These are phyloP conservation scores for Amphiprion ocellaris DNA, from an alignment of 2,113 vertebrate species.

Conservation along the genomic window DNA sequence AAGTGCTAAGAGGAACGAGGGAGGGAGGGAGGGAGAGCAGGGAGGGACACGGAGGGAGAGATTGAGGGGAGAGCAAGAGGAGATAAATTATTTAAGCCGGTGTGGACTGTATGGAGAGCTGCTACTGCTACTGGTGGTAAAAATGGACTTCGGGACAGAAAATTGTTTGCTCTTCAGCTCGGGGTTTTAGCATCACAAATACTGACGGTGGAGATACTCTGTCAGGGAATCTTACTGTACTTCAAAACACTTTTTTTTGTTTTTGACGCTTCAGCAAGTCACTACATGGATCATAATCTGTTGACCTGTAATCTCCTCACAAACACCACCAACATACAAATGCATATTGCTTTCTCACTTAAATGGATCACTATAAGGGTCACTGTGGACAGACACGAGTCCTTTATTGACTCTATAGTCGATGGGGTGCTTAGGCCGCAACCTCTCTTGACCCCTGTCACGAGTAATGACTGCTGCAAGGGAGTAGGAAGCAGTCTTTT, in stretches of 20 bases:
- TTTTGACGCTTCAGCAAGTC: conserved; percentile 26
- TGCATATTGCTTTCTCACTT: conserved; percentile 42
- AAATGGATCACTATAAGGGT: conserved; percentile 71
- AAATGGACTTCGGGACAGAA: conserved; percentile 31
- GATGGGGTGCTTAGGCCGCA: conserved; percentile 72
- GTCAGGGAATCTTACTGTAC: not conserved
- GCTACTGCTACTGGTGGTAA: conserved; percentile 30
- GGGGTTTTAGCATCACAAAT: conserved; percentile 26
- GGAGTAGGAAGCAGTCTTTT: conserved; percentile 40
- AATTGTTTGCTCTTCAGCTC: conserved; percentile 24
- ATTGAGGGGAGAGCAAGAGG: conserved; percentile 52
- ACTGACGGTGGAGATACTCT: not conserved
- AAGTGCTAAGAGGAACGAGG: conserved; percentile 66
- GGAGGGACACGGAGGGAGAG: conserved; percentile 53
- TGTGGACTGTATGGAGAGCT: conserved; percentile 56
- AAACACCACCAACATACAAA: conserved; percentile 40
- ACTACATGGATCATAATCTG: conserved; percentile 41
- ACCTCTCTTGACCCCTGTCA: conserved; percentile 81
- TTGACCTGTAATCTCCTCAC: conserved; percentile 47
- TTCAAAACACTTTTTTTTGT: conserved; percentile 4
- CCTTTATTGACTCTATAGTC: conserved; percentile 75
- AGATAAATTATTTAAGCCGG: conserved; percentile 79
- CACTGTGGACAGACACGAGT: conserved; percentile 71
- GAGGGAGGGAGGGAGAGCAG: conserved; percentile 21
- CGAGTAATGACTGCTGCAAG: conserved; percentile 72